A percentile compares a stretch with the other conserved stretches of the same genome.
phyloP scores from a whole-genome alignment of 2,797 vertebrate genomes.

The Lepus oiostolus region DNA sequence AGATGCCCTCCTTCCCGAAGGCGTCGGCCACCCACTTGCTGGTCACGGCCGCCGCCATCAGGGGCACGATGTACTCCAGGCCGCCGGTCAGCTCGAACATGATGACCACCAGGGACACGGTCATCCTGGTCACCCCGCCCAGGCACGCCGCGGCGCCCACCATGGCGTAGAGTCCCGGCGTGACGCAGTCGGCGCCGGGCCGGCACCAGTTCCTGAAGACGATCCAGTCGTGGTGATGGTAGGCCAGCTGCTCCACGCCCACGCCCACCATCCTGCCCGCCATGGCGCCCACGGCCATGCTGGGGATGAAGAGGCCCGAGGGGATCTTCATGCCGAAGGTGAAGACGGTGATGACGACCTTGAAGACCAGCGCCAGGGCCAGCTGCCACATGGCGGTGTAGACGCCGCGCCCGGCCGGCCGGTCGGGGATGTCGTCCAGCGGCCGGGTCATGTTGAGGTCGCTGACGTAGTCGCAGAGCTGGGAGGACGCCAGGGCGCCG shows the following conservation, averaged over 20 bases:
- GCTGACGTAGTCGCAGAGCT: conserved; percentile 98
- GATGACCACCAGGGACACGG: conserved; percentile 98
- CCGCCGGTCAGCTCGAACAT: conserved; percentile 99
- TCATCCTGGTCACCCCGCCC: conserved; percentile 98
- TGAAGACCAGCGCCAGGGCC: conserved; percentile 95
- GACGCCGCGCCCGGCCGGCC: conserved; percentile 95
- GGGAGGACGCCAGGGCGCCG: conserved; percentile 96
- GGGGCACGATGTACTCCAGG: conserved; percentile 97
- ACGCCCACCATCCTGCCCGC: conserved; percentile 98
- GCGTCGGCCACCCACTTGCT: conserved; percentile 99
- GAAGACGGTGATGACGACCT: conserved; percentile 98
- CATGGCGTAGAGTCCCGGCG: conserved; percentile 98
- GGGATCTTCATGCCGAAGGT: conserved; percentile 99
- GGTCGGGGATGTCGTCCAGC: conserved; percentile 97
- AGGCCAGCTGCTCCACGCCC: conserved; percentile 97
- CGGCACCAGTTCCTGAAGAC: conserved; percentile 99
- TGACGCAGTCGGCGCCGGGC: conserved; percentile 97
- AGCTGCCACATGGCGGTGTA: conserved; percentile 98
- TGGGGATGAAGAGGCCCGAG: conserved; percentile 98
- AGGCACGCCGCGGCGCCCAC: conserved; percentile 98
- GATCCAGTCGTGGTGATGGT: conserved; percentile 99
- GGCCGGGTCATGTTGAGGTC: conserved; percentile 97
- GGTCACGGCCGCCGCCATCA: conserved; percentile 98
- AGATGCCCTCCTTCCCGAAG: conserved; percentile 98
- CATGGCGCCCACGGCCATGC: conserved; percentile 98